Conservation (phyloP, 2,113 vertebrate genomes). For the Megaptera novaeangliae region DNA sequence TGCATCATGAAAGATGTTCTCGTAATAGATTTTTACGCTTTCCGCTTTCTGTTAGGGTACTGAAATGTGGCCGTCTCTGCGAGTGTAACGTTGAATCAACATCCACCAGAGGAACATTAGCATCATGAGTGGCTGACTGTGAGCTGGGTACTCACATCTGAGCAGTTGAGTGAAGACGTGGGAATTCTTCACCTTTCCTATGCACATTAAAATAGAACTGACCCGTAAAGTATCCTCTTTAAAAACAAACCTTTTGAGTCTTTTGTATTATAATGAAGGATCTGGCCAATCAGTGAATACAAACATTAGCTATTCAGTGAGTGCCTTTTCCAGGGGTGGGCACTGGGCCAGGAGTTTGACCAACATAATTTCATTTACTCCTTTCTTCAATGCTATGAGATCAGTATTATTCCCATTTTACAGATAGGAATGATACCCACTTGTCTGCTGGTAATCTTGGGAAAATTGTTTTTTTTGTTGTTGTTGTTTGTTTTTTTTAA, state of each 20-base stretch:
- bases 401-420: background rate
- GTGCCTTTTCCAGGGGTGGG: background rate
- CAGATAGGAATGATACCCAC: background rate
- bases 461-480: background rate
- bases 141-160: background rate
- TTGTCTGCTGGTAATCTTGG: background rate
- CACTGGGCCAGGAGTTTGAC: background rate
- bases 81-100: background rate
- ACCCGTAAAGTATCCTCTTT: background rate
- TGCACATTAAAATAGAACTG: background rate
- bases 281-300: background rate
- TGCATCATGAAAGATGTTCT: background rate
- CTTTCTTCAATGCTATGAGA: background rate
- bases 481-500: too few relatives aligned
- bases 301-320: background rate
- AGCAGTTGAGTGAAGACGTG: background rate
- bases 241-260: background rate
- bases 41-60: background rate
- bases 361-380: background rate
- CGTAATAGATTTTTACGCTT: background rate
- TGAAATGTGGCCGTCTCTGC: background rate
- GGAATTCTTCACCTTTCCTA: background rate
- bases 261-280: background rate
- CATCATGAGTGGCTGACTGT: background rate
- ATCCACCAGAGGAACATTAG: background rate